phyloP scores from a whole-genome alignment of 2,888 invertebrate genomes.

The Oscheius sp. region DNA sequence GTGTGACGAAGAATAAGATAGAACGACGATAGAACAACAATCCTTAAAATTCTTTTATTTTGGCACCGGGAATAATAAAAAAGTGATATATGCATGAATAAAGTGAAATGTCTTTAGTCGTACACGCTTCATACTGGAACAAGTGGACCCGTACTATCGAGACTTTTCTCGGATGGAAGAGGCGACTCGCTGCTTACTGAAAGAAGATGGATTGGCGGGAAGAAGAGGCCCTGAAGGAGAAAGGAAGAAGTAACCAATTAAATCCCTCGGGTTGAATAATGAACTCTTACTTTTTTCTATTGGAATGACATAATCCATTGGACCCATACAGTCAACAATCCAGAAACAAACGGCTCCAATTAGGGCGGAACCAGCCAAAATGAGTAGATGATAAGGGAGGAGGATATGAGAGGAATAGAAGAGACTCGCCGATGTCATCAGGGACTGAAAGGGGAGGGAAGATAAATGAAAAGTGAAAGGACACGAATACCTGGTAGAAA shows the following conservation, averaged over 20 bases:
- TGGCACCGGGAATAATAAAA: too few relatives aligned
- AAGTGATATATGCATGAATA: not conserved
- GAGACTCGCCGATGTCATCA: slow-evolving; percentile 16
- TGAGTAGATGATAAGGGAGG: slow-evolving; percentile 26
- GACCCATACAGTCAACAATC: slow-evolving; percentile 21
- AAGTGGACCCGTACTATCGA: slow-evolving; percentile 8
- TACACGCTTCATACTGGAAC: slow-evolving; percentile 4
- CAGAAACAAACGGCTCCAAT: slow-evolving; percentile 11
- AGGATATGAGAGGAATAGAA: slow-evolving; percentile 23
- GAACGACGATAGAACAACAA: too few relatives aligned
- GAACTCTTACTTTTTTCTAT: slow-evolving; percentile 20
- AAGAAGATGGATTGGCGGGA: slow-evolving; percentile 1
- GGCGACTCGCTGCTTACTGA: slow-evolving; percentile 20
- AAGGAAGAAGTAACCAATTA: slow-evolving; percentile 11
- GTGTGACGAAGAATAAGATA: too few relatives aligned
- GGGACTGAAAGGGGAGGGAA: slow-evolving; percentile 24
- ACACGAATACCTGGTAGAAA: slow-evolving; percentile 81
- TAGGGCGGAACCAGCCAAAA: slow-evolving; percentile 21
- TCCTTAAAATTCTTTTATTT: too few relatives aligned
- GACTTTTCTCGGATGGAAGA: slow-evolving; percentile 6
- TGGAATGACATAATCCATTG: slow-evolving; percentile 10
- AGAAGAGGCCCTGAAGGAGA: slow-evolving; percentile 21
- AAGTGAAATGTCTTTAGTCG: not conserved
- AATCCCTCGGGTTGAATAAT: too few relatives aligned
- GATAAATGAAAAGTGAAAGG: not conserved